Base-by-base conservation (phyloP, 2,888 invertebrate genomes). In the Eristalis pertinax region DNA sequence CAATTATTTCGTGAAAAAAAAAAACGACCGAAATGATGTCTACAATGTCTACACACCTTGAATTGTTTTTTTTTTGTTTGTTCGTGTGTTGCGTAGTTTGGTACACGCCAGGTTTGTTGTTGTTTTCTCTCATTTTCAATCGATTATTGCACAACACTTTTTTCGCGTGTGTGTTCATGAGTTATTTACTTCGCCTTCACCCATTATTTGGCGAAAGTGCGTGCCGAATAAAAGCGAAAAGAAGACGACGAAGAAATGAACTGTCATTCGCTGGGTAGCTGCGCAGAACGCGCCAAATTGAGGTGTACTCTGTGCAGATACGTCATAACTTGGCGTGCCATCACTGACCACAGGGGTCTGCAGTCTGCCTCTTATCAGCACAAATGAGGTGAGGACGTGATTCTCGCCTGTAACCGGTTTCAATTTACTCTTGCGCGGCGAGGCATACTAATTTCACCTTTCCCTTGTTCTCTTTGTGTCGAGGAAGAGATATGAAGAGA, bases 121-220 rank as follows among this genome's bases (percentile, higher is more conserved):
- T 65, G 70, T 60, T 67, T 13, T 56, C 56, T 4, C 19, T 22
- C 15, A 2, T 19, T 76, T 62, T 63, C 62, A 32, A 73, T 74
- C 50, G 68, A 58, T 70, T 82, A 77, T 85, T 82, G 82, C 73
- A 82, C 85, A 85, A 85, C 69, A 58, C 60, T 41, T 70, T 75
- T 70, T 22, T 41, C 41, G 50, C 26, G 35, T 60, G 11, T 35
- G 35, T 60, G 11, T 22, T 67, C 68, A 38, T 65, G 35, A 8
- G 19, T 50, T 73, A 26, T 63, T 70, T 64, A 29, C 65, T 68
- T 60, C n/a, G n/a, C 41, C 58, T 60, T 43, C 60, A 29, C 50
- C 15, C 38, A 62, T 60, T 64, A 35, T 24, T 19, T 41, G 2
- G 60, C 8, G 38, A 76, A 35, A 67, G 29, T 56, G 69, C 26